Evolutionary conservation across 2,888 invertebrate species (phyloP), one percentile per base, ranked within the genome.

Genomic region (Mesorhabditis belari): DNA sequence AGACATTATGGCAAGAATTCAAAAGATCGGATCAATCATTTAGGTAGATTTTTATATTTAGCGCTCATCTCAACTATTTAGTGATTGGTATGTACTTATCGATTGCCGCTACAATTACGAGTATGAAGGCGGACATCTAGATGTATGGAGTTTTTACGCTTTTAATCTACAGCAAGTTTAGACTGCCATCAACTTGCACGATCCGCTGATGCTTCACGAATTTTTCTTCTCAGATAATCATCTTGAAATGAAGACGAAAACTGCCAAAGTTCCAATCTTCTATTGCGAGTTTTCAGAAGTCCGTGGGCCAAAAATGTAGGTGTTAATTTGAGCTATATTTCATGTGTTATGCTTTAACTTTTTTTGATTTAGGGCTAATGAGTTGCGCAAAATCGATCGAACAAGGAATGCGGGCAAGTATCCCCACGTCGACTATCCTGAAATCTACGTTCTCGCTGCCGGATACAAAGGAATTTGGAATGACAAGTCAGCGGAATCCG

Each of bases 361-460:
- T 56, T 3, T 12, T 54, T 57, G n/a, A n/a, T 67, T 23, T 52
- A 74, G 74, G 76, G 76, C 75, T 3, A 88, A 92, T 3, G 90
- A 88, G 82, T 85, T 96, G 59, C 87, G 95, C 4, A 88, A 88
- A 55, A 84, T 87, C 27, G 95, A 98, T 83, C 86, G 96, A 0
- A 87, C 87, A 19, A 84, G 86, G 50, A 91, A 95, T 83, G 87
- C 87, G 64, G 88, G 88, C 58, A 76, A 73, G 62, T 84, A 83
- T 52, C 96, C 96, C 0, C 84, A 66, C 24, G 66, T 77, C 12
- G 87, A 89, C 80, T 92, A 90, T 84, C 95, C 95, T 0, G 96
- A 96, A 82, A 85, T 93, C 2, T 98, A 98, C 83, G 85, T 98
- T 2, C 85, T 98, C 25, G 89, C 92, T 79, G 91, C 91, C 1